Evolutionary conservation across 2,113 vertebrate species (phyloP), one percentile per base, ranked within the genome.

Genomic region (Platysternon megacephalum): DNA sequence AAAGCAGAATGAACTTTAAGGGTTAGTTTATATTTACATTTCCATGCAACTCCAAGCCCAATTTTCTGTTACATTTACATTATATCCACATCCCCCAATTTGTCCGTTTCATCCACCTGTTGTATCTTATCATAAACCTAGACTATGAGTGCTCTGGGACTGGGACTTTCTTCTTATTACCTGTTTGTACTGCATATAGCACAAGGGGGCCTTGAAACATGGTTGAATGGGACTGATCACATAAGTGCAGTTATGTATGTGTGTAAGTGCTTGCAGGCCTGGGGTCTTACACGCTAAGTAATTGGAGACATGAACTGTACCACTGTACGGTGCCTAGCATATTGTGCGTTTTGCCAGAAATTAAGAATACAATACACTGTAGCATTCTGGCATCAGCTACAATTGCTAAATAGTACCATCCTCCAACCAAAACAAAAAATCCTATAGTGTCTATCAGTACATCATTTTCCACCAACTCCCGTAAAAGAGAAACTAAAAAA

Each of bases 391-490:
- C 42, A 26, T 52, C 51, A 68, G 32, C 10, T 46, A 29, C 3
- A 89, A 19, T 49, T 88, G 19, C 44, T 52, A 56, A 91, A 84
- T 9, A 3, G 83, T 82, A 2, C 13, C 11, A 90, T 52, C 11
- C 2, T 22, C n/a, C 26, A 12, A 74, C 8, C 29, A 49, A 55
- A 84, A 44, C 39, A 65, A 13, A 76, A 76, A 85, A 4, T 51
- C 32, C 2, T 56, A 17, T 6, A 2, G 5, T n/a, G 28, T 0
- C 0, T 21, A 21, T 52, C 6, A 76, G 83, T 51, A 53, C 12
- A 35, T 16, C 8, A 26, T 9, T 11, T 35, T 90, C 32, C n/a
- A 46, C 5, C 42, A 39, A 11, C 14, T 49, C 22, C 5, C 72
- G 42, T 55, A 93, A 84, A 85, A 44, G 3, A 94, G 84, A 93